These are phyloP conservation scores for Zaprionus camerounensis DNA, from an alignment of 1,140 invertebrate genomes.

Conservation along the genomic window DNA sequence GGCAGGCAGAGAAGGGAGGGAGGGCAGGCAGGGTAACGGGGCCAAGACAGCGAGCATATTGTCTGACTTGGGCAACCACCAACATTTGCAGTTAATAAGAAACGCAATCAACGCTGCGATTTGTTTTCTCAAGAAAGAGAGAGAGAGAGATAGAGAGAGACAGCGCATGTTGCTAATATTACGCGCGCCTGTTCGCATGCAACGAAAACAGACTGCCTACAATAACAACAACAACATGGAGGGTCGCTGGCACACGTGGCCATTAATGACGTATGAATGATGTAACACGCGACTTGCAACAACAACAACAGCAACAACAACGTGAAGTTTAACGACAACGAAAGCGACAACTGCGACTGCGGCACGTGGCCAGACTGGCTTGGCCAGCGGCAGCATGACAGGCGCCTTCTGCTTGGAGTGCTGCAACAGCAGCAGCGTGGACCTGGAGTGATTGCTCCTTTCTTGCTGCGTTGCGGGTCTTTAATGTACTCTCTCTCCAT, in stretches of 20 bases:
- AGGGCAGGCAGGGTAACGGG: background rate
- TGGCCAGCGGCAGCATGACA: constrained; percentile 62
- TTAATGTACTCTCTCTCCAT: constrained; percentile 49
- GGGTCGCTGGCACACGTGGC: constrained; percentile 69
- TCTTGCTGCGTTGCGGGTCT: constrained; percentile 60
- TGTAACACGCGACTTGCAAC: constrained; percentile 82
- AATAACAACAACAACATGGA: constrained; percentile 55
- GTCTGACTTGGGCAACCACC: constrained; percentile 62
- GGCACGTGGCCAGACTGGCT: constrained; percentile 68
- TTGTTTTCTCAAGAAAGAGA: constrained; percentile 76
- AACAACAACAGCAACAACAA: constrained; percentile 26
- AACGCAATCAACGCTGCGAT: constrained; percentile 83
- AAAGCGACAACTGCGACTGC: constrained; percentile 28
- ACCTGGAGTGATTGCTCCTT: constrained; percentile 46
- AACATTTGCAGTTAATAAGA: constrained; percentile 78
- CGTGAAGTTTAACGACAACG: background rate
- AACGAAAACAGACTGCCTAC: constrained; percentile 73
- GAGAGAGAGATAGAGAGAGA: constrained; percentile 2
- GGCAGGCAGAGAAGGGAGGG: background rate
- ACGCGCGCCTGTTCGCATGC: constrained; percentile 56
- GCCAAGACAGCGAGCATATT: constrained; percentile 72
- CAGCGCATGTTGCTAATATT: constrained; percentile 64
- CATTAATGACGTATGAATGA: constrained; percentile 85
- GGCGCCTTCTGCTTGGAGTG: constrained; percentile 30
- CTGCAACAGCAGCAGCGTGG: background rate